A percentile compares a stretch with the other conserved stretches of the same genome.
Conservation (phyloP, 2,113 vertebrate genomes). For the Galemys pyrenaicus region DNA sequence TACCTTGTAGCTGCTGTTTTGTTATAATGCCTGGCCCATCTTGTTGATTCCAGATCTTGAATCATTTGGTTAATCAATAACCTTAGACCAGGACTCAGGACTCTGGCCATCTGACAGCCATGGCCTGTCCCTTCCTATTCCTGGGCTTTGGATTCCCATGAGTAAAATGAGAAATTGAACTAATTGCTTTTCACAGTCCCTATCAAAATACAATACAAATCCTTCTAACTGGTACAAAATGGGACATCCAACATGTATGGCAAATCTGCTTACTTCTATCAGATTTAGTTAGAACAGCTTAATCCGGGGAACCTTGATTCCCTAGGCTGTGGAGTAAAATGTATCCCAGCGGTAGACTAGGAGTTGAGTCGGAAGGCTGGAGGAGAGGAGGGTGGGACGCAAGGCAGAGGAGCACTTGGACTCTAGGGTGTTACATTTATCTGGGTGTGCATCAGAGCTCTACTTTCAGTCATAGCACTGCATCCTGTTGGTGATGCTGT, state of each 20-base stretch:
- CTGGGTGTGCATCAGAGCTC: neutral
- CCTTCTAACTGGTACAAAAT: neutral
- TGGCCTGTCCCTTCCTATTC: neutral
- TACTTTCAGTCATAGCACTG: neutral
- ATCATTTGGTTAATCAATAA: neutral
- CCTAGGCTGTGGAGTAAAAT: neutral
- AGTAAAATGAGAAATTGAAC: neutral
- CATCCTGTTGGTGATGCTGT: neutral
- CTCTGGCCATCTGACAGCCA: neutral
- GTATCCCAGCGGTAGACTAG: no score
- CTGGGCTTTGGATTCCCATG: neutral
- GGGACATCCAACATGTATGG: neutral
- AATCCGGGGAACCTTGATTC: neutral
- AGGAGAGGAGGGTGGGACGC: neutral
- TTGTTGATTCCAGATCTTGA: neutral
- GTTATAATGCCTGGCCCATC: neutral
- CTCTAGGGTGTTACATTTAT: neutral
- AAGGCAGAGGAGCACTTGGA: neutral
- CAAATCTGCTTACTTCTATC: neutral
- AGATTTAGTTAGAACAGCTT: neutral
- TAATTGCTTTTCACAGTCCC: neutral
- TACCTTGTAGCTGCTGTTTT: neutral
- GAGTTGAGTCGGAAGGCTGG: neutral
- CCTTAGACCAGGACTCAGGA: neutral
- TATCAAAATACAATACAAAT: conserved; percentile 18